These are phyloP conservation scores for Regulus satrapa DNA, from an alignment of 2,113 vertebrate genomes.

Conservation along the genomic window DNA sequence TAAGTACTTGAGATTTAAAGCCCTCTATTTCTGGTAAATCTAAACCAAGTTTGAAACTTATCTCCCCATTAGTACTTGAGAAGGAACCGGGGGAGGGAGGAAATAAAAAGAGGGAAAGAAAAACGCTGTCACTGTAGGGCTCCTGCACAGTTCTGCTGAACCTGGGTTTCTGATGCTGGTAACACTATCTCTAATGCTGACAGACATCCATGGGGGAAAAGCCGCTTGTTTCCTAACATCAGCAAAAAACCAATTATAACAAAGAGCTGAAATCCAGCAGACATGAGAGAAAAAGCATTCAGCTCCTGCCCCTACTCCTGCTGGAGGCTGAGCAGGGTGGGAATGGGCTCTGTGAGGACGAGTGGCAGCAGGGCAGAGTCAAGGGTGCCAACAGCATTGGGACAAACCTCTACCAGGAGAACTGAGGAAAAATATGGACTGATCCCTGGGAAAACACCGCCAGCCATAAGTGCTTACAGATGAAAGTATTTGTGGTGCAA, in stretches of 20 bases:
- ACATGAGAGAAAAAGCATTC: background rate
- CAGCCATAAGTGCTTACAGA: background rate
- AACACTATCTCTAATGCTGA: conserved; percentile 45
- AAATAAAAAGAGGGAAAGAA: background rate
- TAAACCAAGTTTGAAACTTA: conserved; percentile 57
- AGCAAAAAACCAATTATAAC: conserved; percentile 17
- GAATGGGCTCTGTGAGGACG: background rate
- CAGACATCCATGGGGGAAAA: background rate
- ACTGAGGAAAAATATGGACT: fast-evolving
- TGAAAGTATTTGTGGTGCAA: background rate
- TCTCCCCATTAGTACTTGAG: conserved; percentile 54
- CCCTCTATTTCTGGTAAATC: conserved; percentile 57
- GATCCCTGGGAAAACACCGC: background rate
- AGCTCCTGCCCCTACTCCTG: fast-evolving
- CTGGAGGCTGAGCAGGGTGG: background rate
- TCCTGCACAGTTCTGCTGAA: conserved; percentile 43
- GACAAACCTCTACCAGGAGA: background rate
- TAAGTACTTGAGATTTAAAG: conserved; percentile 64
- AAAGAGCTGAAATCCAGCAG: background rate
- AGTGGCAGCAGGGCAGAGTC: background rate
- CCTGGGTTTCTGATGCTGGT: background rate
- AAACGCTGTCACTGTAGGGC: background rate
- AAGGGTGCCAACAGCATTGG: background rate
- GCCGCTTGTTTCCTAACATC: background rate
- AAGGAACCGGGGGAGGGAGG: background rate